Conservation (phyloP, 2,888 invertebrate genomes). For the Coelopa pilipes region DNA sequence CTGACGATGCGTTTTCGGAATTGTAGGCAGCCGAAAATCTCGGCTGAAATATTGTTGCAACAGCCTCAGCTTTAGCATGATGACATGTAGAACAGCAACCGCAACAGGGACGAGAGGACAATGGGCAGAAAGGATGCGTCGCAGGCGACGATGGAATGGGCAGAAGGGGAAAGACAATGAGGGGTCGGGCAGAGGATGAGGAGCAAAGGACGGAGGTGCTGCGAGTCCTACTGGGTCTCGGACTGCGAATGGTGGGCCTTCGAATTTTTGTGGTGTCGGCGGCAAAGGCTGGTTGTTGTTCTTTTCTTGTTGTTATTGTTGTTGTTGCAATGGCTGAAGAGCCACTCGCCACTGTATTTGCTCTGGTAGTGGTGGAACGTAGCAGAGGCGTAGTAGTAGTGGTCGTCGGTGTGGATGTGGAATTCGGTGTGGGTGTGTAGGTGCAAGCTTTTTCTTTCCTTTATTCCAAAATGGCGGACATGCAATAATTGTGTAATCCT, state of each 20-base stretch:
- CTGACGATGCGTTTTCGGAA: slow-evolving; percentile 59
- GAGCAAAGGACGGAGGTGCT: background rate
- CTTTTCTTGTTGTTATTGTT: slow-evolving; percentile 29
- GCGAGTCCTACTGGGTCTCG: background rate
- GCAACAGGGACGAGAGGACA: slow-evolving; percentile 35
- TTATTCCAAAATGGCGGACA: slow-evolving; percentile 59
- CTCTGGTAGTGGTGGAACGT: background rate
- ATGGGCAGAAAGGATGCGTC: background rate
- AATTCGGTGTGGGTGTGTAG: slow-evolving; percentile 23
- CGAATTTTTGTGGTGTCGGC: slow-evolving; percentile 5
- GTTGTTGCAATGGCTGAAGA: slow-evolving; percentile 21
- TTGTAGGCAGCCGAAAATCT: slow-evolving; percentile 46
- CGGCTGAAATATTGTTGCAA: slow-evolving; percentile 45
- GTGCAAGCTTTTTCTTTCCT: slow-evolving; percentile 43
- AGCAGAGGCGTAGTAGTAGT: slow-evolving; percentile 14
- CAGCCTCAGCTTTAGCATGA: slow-evolving; percentile 37
- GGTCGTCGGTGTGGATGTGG: background rate
- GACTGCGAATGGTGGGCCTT: slow-evolving; percentile 13
- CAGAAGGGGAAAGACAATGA: background rate
- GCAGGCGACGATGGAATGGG: slow-evolving; percentile 25
- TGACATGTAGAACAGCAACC: slow-evolving; percentile 7
- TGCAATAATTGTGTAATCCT: slow-evolving; percentile 56
- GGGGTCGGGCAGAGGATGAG: background rate
- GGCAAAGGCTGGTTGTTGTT: slow-evolving; percentile 19
- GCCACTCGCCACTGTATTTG: slow-evolving; percentile 7